phyloP scores from a whole-genome alignment of 2,888 invertebrate genomes.

The Dasysyrphus tricinctus region DNA sequence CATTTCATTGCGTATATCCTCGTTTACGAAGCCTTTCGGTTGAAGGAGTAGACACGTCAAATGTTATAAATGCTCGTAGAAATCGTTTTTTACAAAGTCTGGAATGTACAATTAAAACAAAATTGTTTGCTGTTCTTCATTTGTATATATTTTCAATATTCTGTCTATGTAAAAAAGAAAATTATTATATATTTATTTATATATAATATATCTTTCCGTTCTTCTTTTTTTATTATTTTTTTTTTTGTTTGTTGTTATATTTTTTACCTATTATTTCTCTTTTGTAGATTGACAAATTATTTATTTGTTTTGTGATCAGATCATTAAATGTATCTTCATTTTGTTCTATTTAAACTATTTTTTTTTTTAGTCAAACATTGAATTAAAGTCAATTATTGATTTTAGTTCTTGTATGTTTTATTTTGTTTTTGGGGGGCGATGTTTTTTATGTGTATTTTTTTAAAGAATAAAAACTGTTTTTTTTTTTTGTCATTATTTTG shows the following conservation, averaged over 20 bases:
- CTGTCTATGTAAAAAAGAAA: constrained; percentile 75
- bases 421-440: constrained; percentile 21
- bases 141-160: constrained; percentile 75
- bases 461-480: constrained; percentile 39
- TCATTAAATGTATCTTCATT: constrained; percentile 43
- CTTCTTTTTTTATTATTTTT: constrained; percentile 31
- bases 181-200: constrained; percentile 53
- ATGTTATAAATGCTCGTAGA: too few species aligned
- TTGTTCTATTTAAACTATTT: constrained; percentile 60
- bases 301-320: constrained; percentile 66
- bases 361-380: constrained; percentile 31
- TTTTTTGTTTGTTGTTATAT: constrained; percentile 48
- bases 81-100: too few species aligned
- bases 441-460: constrained; percentile 29
- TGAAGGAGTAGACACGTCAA: too few species aligned
- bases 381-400: constrained; percentile 38
- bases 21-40: too few species aligned
- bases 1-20: too few species aligned
- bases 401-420: constrained; percentile 17
- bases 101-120: constrained; percentile 32
- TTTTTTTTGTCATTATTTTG: background rate
- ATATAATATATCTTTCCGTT: constrained; percentile 68
- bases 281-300: constrained; percentile 66
- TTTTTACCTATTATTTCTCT: constrained; percentile 30
- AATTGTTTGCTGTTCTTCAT: constrained; percentile 63